Evolutionary conservation across 1,140 invertebrate genomes (phyloP), one percentile per base, ranked within the genome.

Genomic region (Platyscapa corneri): DNA sequence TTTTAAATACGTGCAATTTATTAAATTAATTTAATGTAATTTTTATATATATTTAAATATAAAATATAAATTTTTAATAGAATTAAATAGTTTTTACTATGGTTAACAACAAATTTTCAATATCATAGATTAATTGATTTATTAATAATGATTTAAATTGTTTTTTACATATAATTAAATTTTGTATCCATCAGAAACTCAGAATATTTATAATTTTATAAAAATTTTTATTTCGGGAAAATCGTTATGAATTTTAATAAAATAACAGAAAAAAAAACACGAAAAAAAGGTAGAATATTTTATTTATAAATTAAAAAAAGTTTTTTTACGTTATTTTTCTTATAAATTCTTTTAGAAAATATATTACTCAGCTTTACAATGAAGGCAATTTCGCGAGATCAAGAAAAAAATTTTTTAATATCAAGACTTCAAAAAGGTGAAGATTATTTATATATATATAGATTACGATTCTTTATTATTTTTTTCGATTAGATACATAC

Each of bases 351-450:
- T 75, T 75, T 46, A 85, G 84, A 80, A 75, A 75, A 81, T 46
- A 27, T n/a, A n/a, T 80, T 80, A 8, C 34, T 81, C 0, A 64
- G 42, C 32, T 85, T 64, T 81, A 32, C 49, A 27, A 75, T 85
- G 12, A 81, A 81, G 20, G 65, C 84, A 1, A 65, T 42, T 7
- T 78, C 77, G 16, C 77, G 78, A 12, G 53, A 85, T 16, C 84
- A 85, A 49, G 67, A 81, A 27, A 81, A 74, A 72, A 81, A 49
- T 30, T 56, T 74, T 49, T 46, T 81, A 34, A 81, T 85, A 80
- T 85, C 84, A 12, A 79, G 42, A 75, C 39, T 85, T 6, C 49
- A 81, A 65, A 70, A 14, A 60, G 84, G 84, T 85, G 32, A 80
- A 32, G 1, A 37, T 37, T 14, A 78, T 53, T 30, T 32, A 46